Base-by-base conservation (phyloP, 1,140 invertebrate genomes). In the Apis dorsata region DNA sequence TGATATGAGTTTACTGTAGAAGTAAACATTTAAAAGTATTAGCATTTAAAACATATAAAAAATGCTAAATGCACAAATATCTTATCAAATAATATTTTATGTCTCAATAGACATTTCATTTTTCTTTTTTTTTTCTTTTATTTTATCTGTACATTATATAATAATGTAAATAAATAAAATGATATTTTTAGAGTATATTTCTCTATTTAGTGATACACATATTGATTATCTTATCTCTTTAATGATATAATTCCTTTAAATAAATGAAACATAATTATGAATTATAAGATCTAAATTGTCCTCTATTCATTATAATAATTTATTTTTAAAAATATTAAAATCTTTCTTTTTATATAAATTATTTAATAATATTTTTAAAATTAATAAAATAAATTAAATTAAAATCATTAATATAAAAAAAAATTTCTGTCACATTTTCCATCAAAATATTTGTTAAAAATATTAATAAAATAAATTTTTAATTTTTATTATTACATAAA, bases 1-100 rank as follows among this genome's bases (percentile, higher is more conserved):
- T 93, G 92, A 93, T 94, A 94, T 93, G 93, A 92, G 85, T 91
- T 87, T 87, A 88, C 84, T 91, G 81, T 90, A 92, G 89, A 88
- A 90, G 77, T 89, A 68, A 91, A 88, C 86, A 76, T 86, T 59
- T 70, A 86, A 91, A 83, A 90, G 79, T 84, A 75, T 69, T 90
- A 85, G 79, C 70, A 84, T 51, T 79, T 88, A 80, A 85, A 91
- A 91, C 85, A 85, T 34, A 89, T 77, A 88, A 86, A 77, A 85
- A 55, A 80, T 81, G 57, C 57, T 69, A 81, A 49, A 81, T 51
- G 78, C 62, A 76, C 21, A 60, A 68, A 80, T 73, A 59, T 13
- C 55, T 84, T 80, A 62, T 69, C 19, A 72, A 83, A 79, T 69
- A 59, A 83, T 79, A 66, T 63, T 83, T 79, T 44, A 49, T 51